Conservation (phyloP, 2,888 invertebrate species). For the Stictocephala bisonia region DNA sequence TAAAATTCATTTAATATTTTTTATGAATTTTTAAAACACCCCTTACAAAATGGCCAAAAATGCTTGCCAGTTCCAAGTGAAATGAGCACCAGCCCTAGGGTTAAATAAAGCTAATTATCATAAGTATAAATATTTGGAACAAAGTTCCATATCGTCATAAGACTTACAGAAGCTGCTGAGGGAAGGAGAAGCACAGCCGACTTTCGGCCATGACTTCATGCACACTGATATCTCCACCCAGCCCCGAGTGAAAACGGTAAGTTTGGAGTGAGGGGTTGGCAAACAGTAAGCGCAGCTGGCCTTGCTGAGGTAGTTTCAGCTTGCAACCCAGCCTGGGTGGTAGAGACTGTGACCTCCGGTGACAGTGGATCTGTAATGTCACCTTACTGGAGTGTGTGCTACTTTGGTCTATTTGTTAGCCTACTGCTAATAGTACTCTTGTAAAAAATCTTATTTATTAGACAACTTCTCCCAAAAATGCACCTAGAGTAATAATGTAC, state of each 20-base stretch:
- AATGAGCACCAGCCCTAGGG: too few species aligned
- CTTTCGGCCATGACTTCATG: slow-evolving; percentile 95
- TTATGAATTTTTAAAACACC: too few species aligned
- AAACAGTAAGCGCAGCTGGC: slow-evolving; percentile 78
- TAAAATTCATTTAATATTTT: too few species aligned
- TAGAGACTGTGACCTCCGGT: slow-evolving; percentile 85
- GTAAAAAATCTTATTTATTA: too few species aligned
- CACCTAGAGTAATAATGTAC: too few species aligned
- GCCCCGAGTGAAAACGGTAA: slow-evolving; percentile 89
- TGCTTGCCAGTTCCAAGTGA: too few species aligned
- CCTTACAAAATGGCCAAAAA: too few species aligned
- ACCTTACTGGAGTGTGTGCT: too few species aligned
- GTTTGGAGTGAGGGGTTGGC: slow-evolving; percentile 76
- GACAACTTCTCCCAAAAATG: too few species aligned
- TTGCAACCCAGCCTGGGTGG: slow-evolving; percentile 86
- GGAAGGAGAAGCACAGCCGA: slow-evolving; percentile 84
- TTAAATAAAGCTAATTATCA: slow-evolving; percentile 49
- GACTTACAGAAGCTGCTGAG: slow-evolving; percentile 88
- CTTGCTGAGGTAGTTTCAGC: slow-evolving; percentile 83
- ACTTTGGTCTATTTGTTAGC: too few species aligned
- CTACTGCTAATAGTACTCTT: too few species aligned
- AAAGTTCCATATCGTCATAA: too few species aligned
- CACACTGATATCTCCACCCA: slow-evolving; percentile 92
- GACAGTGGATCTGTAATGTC: slow-evolving; percentile 62
- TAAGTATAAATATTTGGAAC: slow-evolving; percentile 34